These are phyloP conservation scores for Pachliopta kotzebuea DNA, from an alignment of 2,888 invertebrate species.

Conservation along the genomic window DNA sequence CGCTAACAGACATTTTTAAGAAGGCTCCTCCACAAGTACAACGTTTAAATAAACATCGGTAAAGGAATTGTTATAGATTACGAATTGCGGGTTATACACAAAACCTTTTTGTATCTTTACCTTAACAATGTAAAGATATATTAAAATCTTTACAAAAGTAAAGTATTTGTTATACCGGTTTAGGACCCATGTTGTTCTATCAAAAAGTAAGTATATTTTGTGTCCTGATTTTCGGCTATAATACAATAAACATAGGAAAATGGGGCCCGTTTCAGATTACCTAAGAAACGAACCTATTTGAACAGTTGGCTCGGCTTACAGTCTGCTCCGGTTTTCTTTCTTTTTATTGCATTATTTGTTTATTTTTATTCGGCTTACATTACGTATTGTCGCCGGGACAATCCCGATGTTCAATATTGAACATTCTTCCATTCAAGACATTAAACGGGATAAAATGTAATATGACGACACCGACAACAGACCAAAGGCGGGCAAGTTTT, in stretches of 20 bases:
- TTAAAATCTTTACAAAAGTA: neutral
- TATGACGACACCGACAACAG: slow-evolving; percentile 1
- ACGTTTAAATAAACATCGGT: neutral
- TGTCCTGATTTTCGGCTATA: neutral
- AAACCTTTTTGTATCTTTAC: neutral
- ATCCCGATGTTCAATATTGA: slow-evolving; percentile 4
- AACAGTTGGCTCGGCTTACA: slow-evolving; percentile 21
- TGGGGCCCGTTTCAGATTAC: slow-evolving; percentile 14
- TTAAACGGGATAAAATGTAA: neutral
- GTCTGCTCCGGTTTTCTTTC: slow-evolving; percentile 7
- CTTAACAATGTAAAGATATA: neutral
- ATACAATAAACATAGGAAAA: slow-evolving; percentile 21
- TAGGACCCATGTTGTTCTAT: neutral
- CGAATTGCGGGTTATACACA: neutral
- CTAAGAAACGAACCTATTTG: slow-evolving; percentile 14
- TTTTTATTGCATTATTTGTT: slow-evolving; percentile 24
- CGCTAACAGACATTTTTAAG: no score
- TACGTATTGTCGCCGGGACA: slow-evolving; percentile 9
- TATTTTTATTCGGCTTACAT: slow-evolving; percentile 15
- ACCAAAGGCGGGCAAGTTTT: neutral
- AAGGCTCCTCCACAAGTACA: no score
- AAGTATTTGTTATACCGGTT: neutral
- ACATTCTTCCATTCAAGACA: slow-evolving; percentile 1
- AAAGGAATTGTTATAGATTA: neutral
- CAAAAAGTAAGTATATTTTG: neutral